Conservation (phyloP, 2,797 vertebrate species). For the Tinamus major region DNA sequence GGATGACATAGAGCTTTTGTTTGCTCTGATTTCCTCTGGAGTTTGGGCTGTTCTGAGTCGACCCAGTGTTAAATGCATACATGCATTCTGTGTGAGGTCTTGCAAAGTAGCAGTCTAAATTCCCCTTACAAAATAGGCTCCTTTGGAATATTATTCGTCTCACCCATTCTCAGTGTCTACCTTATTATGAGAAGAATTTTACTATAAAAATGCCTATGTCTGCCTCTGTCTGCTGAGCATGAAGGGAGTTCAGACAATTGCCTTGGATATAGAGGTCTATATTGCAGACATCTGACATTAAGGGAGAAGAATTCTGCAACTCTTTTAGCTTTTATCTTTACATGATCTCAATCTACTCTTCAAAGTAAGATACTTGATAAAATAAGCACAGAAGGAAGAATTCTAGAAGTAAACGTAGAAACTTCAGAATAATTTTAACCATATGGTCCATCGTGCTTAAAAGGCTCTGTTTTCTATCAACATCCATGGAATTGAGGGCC, state of each 20-base stretch:
- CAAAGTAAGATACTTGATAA: neutral
- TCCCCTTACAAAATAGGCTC: constrained; percentile 14
- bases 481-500: neutral
- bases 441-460: neutral
- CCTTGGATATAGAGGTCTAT: neutral
- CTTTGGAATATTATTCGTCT: constrained; percentile 13
- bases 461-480: neutral
- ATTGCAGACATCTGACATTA: neutral
- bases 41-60: constrained; percentile 2
- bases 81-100: neutral
- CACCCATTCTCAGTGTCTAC: neutral
- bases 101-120: neutral
- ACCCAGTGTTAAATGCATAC: neutral
- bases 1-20: neutral
- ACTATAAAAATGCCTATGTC: neutral
- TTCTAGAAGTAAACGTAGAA: neutral
- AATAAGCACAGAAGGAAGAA: neutral
- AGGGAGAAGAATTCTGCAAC: neutral
- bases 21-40: neutral
- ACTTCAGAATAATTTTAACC: neutral
- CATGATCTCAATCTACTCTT: neutral
- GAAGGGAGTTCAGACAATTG: constrained; percentile 17
- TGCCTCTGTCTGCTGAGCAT: constrained; percentile 2
- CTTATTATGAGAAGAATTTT: constrained; percentile 1
- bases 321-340: neutral